These are phyloP conservation scores for Trypoxylus dichotomus DNA, from an alignment of 1,140 invertebrate species.

Conservation along the genomic window DNA sequence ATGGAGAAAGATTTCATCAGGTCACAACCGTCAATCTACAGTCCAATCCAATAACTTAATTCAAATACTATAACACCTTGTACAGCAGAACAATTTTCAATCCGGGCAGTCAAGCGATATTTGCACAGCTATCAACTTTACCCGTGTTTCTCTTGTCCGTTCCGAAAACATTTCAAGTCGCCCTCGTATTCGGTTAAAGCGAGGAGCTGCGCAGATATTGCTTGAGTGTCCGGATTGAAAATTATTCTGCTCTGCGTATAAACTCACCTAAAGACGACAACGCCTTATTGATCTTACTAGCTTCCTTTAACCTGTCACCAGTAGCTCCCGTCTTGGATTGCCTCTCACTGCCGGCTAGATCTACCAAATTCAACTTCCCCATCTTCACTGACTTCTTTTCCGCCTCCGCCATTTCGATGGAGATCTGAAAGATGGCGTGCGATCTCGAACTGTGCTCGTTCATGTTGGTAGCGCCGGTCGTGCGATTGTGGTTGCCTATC, in stretches of 20 bases:
- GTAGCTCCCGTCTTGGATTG: slow-evolving; percentile 89
- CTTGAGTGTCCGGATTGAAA: too few relatives aligned
- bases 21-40: too few relatives aligned
- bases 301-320: slow-evolving; percentile 90
- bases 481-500: slow-evolving; percentile 86
- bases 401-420: slow-evolving; percentile 92
- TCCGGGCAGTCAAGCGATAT: too few relatives aligned
- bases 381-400: slow-evolving; percentile 62
- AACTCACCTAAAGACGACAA: slow-evolving; percentile 82
- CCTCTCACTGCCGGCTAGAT: slow-evolving; percentile 83
- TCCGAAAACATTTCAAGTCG: too few relatives aligned
- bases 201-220: too few relatives aligned
- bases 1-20: neutral
- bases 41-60: too few relatives aligned
- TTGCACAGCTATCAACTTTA: too few relatives aligned
- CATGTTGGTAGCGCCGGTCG: slow-evolving; percentile 97
- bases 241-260: too few relatives aligned
- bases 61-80: too few relatives aligned
- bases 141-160: too few relatives aligned
- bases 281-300: slow-evolving; percentile 93
- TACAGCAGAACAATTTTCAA: too few relatives aligned
- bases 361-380: slow-evolving; percentile 75
- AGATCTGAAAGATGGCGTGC: slow-evolving; percentile 98
- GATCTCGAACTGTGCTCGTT: slow-evolving; percentile 98
- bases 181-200: too few relatives aligned